Evolutionary conservation across 2,113 vertebrate genomes (phyloP), one percentile per base, ranked within the genome.

Genomic region (Columbina picui): DNA sequence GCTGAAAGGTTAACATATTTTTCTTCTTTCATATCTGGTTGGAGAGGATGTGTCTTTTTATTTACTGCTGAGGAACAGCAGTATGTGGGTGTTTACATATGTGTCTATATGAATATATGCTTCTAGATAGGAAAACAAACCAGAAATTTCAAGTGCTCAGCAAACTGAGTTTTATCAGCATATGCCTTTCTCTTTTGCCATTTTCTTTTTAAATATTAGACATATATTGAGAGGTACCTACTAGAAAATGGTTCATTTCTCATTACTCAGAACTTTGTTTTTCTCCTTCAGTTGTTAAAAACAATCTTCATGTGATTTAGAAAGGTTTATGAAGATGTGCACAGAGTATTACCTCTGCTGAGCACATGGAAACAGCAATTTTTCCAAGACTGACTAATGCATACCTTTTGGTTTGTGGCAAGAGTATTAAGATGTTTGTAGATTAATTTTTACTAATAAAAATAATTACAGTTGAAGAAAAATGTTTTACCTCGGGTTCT

Each of bases 401-500:
- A 90, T 94, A 74, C 88, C 69, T 95, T 87, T 86, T 75, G 85
- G 79, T 84, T 96, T 96, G 71, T 93, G 92, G 87, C 85, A 92
- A 75, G 88, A 47, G n/a, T 78, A 86, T 90, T 88, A 90, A 94
- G 82, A 96, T 91, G 87, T 84, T 96, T 92, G 83, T 86, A 84
- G 71, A 84, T 94, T 96, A 88, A 92, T 96, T 95, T 92, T 94
- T 81, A 36, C 79, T 96, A 96, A 94, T 94, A 93, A 96, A 96
- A 95, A 90, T 94, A 93, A 96, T 94, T 94, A 49, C 29, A 64
- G 71, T 89, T 92, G 68, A 83, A 86, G 85, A 88, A 87, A 85
- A 96, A 92, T 93, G 85, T 71, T 94, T 96, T 91, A 93, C 95
- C 93, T 83, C 68, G 21, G 94, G 93, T 95, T 96, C 88, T 96